Base-by-base conservation (phyloP, 2,888 invertebrate genomes). In the Napeogenes sylphis region DNA sequence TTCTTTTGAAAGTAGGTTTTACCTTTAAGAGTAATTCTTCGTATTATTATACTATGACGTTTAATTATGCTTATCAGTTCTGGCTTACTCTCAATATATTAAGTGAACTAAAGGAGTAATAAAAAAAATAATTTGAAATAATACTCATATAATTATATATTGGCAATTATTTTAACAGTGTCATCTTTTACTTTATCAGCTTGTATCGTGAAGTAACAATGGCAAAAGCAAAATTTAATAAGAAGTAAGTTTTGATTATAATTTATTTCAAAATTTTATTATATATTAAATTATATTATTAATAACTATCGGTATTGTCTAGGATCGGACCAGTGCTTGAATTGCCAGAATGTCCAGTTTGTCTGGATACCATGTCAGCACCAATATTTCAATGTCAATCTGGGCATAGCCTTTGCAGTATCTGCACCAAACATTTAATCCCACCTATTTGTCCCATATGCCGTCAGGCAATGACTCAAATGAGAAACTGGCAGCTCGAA, bases 301-400 rank as follows among this genome's bases (percentile, higher is more conserved):
- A 6, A 35, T 35, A 35, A 35, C 35, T 35, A 5, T 21, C 21
- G 21, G 21, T 42, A 12, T 12, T 42, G 10, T 42, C 2, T 12
- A 65, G 62, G 35, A 56, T 59, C 33, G 59, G 60, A n/a, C 32
- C 56, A 30, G 42, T 56, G 8, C 70, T 85, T 47, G 81, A 83
- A 12, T 65, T 85, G 38, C 88, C 85, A 13, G 86, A 88, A 73
- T 90, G 89, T 68, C 90, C 88, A 2, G 85, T 88, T 13, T 90
- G 90, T 68, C 47, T 84, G 76, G 85, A 88, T 4, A 74, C 75
- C 0, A 85, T 90, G 87, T 77, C 78, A 2, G 79, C 82, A 8
- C 89, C 89, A 4, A 89, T 89, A 70, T 89, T 73, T 68, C 86
- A 86, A 69, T 90, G 90, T 70, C 80, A 83, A 63, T 83, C 85